These are phyloP conservation scores for Arvicanthis niloticus DNA, from an alignment of 2,113 vertebrate species.

Conservation along the genomic window DNA sequence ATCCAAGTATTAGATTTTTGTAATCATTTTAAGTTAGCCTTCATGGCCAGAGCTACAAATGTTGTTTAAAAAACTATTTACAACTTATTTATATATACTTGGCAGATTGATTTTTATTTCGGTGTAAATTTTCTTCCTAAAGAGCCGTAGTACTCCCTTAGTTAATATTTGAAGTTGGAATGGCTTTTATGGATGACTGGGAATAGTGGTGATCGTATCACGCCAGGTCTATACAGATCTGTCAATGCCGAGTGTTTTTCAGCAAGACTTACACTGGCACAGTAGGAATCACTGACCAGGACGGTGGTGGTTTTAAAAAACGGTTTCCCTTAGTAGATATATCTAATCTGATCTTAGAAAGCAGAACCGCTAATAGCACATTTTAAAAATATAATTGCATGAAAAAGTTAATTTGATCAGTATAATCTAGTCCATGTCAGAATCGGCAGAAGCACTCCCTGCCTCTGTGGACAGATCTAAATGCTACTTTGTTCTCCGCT, in stretches of 20 bases:
- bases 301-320: background rate
- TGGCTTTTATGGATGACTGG: constrained; percentile 56
- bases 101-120: constrained; percentile 59
- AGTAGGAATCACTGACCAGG: background rate
- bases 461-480: constrained; percentile 33
- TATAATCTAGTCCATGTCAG: constrained; percentile 21
- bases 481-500: background rate
- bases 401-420: background rate
- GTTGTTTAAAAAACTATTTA: constrained; percentile 27
- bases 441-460: background rate
- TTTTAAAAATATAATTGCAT: background rate
- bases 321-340: background rate
- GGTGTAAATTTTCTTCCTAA: constrained; percentile 26
- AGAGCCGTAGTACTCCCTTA: constrained; percentile 52
- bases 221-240: constrained; percentile 16
- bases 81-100: constrained; percentile 1
- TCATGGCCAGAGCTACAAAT: constrained; percentile 8
- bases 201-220: constrained; percentile 18
- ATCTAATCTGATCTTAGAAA: constrained; percentile 46
- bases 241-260: background rate
- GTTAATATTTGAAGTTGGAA: constrained; percentile 66
- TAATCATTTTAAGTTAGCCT: constrained; percentile 12
- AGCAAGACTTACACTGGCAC: background rate
- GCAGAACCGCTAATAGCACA: constrained; percentile 27
- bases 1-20: constrained; percentile 25